Percentiles rank a stretch among this genome's conserved stretches.
These are phyloP conservation scores for Calyptommatus sinebrachiatus DNA, from an alignment of 2,113 vertebrate genomes.

Conservation along the genomic window DNA sequence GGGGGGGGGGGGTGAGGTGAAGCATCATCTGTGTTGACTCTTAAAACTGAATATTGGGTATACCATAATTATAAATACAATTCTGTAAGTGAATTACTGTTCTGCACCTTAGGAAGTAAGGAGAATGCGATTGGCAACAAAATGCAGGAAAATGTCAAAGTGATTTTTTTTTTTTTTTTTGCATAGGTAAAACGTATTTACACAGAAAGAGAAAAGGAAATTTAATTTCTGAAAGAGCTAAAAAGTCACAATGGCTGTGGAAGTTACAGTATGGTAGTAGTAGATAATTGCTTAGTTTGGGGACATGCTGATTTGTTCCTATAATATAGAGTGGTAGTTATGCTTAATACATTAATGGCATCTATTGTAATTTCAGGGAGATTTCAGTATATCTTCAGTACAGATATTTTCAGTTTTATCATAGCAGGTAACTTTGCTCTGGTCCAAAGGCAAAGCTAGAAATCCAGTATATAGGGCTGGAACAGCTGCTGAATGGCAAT, in stretches of 20 bases:
- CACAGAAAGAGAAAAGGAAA: not conserved
- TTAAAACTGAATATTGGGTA: not conserved
- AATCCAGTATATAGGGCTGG: conserved; percentile 53
- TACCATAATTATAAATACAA: not conserved
- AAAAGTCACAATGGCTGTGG: not conserved
- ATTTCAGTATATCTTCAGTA: not conserved
- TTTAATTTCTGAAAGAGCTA: not conserved
- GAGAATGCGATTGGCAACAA: not conserved
- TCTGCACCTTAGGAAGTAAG: not conserved
- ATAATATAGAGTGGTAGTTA: not conserved
- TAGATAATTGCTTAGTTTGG: not conserved
- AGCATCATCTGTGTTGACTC: not conserved
- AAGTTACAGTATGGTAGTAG: not conserved
- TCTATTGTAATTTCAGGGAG: not conserved
- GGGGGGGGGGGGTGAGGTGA: no score
- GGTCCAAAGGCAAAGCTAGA: conserved; percentile 52
- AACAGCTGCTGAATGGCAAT: conserved; percentile 63
- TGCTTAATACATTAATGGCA: not conserved
- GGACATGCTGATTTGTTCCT: not conserved
- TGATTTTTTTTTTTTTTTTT: no score
- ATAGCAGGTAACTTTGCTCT: conserved; percentile 47
- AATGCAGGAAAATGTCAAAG: no score
- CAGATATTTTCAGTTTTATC: conserved; percentile 56
- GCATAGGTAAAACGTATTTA: no score
- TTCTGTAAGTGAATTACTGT: not conserved